Percentiles rank a stretch among this genome's conserved stretches.
Evolutionary conservation across 2,888 invertebrate species (phyloP).

Genomic region (Cyclophora albipunctata): DNA sequence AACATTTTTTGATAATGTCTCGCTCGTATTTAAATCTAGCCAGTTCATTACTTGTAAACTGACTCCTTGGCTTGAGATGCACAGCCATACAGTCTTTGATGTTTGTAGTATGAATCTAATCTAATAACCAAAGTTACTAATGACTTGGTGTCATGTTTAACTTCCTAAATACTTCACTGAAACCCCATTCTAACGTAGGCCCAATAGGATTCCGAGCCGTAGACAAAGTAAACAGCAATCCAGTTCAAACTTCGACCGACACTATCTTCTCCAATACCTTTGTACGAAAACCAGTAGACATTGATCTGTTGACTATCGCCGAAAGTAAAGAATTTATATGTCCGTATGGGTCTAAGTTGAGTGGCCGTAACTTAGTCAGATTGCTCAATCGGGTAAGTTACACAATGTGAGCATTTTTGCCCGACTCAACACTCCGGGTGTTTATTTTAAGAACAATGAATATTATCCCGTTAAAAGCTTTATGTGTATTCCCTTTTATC

Average conservation of each 20-base stretch:
- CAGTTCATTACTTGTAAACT: too few species aligned
- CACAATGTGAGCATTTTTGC: slow-evolving; percentile 54
- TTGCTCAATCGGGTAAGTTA: slow-evolving; percentile 46
- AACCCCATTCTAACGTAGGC: background rate
- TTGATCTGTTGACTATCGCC: slow-evolving; percentile 22
- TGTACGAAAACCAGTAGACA: slow-evolving; percentile 10
- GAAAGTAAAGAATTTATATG: slow-evolving; percentile 16
- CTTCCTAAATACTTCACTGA: too few species aligned
- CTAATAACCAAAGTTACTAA: too few species aligned
- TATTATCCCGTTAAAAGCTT: slow-evolving; percentile 18
- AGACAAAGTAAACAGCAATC: slow-evolving; percentile 7
- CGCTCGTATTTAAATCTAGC: too few species aligned
- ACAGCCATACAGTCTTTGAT: too few species aligned
- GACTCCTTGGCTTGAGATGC: too few species aligned
- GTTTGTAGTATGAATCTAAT: too few species aligned
- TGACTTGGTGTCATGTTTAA: too few species aligned
- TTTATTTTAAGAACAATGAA: slow-evolving; percentile 26
- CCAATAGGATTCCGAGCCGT: background rate
- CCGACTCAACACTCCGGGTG: slow-evolving; percentile 44
- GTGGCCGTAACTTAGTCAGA: slow-evolving; percentile 18
- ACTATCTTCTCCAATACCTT: slow-evolving; percentile 12
- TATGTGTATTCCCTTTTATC: slow-evolving; percentile 55
- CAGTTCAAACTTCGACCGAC: slow-evolving; percentile 2
- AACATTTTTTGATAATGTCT: too few species aligned
- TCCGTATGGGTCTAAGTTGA: slow-evolving; percentile 2